phyloP scores from a whole-genome alignment of 1,140 invertebrate genomes.

The Oryctes rhinoceros region DNA sequence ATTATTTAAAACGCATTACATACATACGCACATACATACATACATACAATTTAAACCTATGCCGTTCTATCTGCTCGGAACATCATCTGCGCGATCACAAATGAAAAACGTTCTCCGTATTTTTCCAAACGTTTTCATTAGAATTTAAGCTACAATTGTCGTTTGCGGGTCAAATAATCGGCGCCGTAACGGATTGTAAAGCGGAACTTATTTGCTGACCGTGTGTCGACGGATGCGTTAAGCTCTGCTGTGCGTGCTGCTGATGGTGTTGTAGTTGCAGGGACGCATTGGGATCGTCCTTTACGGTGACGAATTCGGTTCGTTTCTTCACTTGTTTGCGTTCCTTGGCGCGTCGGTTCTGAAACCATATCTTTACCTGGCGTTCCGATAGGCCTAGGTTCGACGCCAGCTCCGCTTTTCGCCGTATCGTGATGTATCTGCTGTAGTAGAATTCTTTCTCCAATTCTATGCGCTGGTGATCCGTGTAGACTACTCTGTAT shows the following conservation, averaged over 20 bases:
- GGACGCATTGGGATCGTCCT: slow-evolving; percentile 53
- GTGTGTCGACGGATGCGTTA: not conserved
- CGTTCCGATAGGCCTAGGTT: slow-evolving; percentile 87
- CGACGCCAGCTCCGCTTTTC: slow-evolving; percentile 90
- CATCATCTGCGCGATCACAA: not conserved
- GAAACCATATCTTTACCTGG: slow-evolving; percentile 86
- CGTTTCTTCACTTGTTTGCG: slow-evolving; percentile 85
- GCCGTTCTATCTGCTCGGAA: too few species aligned
- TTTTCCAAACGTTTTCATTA: not conserved
- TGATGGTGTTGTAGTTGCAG: slow-evolving; percentile 46
- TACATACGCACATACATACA: too few species aligned
- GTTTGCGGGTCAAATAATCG: slow-evolving; percentile 16
- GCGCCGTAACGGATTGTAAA: not conserved
- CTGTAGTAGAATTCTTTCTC: slow-evolving; percentile 97
- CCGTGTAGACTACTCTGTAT: slow-evolving; percentile 97
- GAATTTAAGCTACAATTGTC: not conserved
- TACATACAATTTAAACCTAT: too few species aligned
- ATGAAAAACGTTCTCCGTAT: not conserved
- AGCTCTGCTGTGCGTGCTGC: slow-evolving; percentile 40
- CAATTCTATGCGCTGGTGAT: slow-evolving; percentile 92
- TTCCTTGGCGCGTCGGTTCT: slow-evolving; percentile 94
- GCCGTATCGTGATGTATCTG: slow-evolving; percentile 94
- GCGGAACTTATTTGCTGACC: not conserved
- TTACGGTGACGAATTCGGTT: slow-evolving; percentile 68
- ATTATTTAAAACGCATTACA: too few species aligned